Base-by-base conservation (phyloP, 2,888 invertebrate species). In the Ecdyonurus torrentis region DNA sequence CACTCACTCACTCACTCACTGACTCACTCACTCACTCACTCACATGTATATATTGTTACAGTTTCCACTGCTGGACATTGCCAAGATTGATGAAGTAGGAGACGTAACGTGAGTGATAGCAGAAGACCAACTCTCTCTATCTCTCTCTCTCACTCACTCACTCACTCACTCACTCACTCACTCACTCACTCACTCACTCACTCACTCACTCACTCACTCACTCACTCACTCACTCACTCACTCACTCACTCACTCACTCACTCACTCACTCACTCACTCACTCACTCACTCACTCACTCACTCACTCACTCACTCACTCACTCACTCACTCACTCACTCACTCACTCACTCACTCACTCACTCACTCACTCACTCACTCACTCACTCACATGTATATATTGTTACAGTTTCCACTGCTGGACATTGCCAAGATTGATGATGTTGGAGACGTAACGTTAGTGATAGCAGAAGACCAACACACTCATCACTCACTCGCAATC, bases 191-290 rank as follows among this genome's bases (percentile, higher is more conserved):
- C 60, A 60, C 18, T 60, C 60, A 60, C 25, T 60, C 23, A 60
- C 23, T 60, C 60, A 60, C 23, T 24, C 60, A 60, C 23, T 60
- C 60, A 60, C 25, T 60, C 60, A 24, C 23, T 20, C 60, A 23
- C 60, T 60, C 60, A 60, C 23, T 24, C 23, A 60, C 60, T 60
- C 60, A 60, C 18, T 60, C 25, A 60, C 25, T 60, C 60, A 23
- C 18, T 60, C 60, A 60, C 25, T 60, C 60, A 60, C 23, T 60
- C 60, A 24, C 61, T 52, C 61, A 61, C 52, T 61, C 61, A 61
- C 61, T 61, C 61, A 53, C n/a, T 61, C 61, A 53, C 61, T 61
- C 61, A 61, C 19, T 53, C 61, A 55, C 52, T 55, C 61, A 55
- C 52, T 53, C 52, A 55, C 61, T 61, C 61, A 55, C 52, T 61